Evolutionary conservation across 1,140 invertebrate genomes (phyloP).

Genomic region (Oryctes rhinoceros): DNA sequence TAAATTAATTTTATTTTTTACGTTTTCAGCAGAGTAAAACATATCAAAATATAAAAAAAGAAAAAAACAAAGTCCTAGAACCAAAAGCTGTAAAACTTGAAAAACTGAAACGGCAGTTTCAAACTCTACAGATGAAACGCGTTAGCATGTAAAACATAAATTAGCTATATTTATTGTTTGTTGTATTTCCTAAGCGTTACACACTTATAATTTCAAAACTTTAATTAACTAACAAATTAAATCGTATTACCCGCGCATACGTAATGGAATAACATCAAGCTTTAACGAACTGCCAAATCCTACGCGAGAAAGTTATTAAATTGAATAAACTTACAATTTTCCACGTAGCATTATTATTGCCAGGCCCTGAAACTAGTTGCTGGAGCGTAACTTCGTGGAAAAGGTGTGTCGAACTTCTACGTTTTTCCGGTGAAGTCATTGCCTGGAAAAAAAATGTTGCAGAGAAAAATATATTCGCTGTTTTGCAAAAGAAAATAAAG

Average conservation of each 20-base stretch:
- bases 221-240: background rate
- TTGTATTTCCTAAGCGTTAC: too few relatives aligned
- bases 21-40: too few relatives aligned
- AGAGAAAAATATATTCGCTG: background rate
- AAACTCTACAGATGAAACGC: too few relatives aligned
- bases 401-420: conserved; percentile 73
- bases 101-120: too few relatives aligned
- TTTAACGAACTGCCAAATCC: background rate
- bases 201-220: too few relatives aligned
- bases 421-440: conserved; percentile 74
- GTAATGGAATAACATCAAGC: background rate
- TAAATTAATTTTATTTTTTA: too few relatives aligned
- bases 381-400: conserved; percentile 78
- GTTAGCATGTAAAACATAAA: too few relatives aligned
- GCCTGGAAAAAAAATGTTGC: conserved; percentile 65
- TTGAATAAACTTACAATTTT: conserved; percentile 57
- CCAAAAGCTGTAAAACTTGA: too few relatives aligned
- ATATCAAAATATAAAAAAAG: too few relatives aligned
- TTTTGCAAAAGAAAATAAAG: too few relatives aligned
- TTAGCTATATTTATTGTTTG: too few relatives aligned
- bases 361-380: conserved; percentile 66
- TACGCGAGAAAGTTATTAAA: background rate
- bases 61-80: too few relatives aligned
- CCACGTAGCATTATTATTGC: conserved; percentile 62
- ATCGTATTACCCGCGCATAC: background rate